phyloP scores from a whole-genome alignment of 2,113 vertebrate species.

The Ptilonorhynchus violaceus region DNA sequence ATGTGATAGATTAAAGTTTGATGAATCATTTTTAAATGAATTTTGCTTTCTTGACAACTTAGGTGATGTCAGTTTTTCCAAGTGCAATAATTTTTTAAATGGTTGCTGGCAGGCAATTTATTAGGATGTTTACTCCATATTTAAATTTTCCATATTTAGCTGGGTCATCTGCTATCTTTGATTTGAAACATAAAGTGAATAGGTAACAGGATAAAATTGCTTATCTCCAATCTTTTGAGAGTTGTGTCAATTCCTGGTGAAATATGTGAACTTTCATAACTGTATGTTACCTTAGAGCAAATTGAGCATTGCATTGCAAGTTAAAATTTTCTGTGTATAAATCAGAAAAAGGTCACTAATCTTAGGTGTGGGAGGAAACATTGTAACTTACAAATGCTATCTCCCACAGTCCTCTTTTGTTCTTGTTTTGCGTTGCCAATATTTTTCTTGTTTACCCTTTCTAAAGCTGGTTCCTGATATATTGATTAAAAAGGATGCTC shows the following conservation, averaged over 20 bases:
- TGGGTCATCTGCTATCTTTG: neutral
- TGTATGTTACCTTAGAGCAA: neutral
- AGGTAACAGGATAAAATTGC: neutral
- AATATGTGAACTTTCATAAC: neutral
- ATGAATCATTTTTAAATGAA: neutral
- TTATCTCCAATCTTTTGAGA: neutral
- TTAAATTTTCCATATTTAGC: neutral
- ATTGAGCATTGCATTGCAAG: neutral
- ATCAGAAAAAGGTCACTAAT: neutral
- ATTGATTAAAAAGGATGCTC: neutral
- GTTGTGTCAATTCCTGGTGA: neutral
- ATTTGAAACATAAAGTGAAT: neutral
- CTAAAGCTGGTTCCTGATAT: neutral
- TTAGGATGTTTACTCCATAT: neutral
- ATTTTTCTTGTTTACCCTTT: neutral
- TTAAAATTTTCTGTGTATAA: neutral
- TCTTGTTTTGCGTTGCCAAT: neutral
- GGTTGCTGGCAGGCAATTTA: neutral
- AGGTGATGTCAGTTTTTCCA: neutral
- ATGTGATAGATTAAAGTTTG: neutral
- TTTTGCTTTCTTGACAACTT: neutral
- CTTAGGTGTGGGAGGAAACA: neutral
- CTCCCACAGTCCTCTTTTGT: neutral
- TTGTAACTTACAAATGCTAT: rapidly evolving
- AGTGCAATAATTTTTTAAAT: neutral